Conservation (phyloP, 2,113 vertebrate genomes). For the Nanger granti region DNA sequence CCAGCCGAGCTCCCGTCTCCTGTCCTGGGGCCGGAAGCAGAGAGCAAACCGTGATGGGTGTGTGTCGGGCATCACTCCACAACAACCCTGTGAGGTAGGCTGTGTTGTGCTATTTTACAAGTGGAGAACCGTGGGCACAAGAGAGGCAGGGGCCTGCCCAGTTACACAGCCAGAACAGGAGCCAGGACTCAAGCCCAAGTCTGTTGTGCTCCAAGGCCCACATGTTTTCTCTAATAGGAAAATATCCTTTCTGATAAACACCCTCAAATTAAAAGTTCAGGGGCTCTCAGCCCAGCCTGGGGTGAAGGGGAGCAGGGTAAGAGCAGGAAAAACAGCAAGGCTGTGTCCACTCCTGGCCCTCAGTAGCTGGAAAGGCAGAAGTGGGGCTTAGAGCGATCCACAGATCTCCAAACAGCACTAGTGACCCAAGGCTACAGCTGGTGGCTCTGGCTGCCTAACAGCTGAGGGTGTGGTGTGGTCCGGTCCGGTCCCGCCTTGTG, state of each 20-base stretch:
- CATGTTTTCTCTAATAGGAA: not conserved
- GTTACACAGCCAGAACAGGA: not conserved
- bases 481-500: constrained; percentile 38
- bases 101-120: constrained; percentile 45
- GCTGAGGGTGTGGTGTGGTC: not conserved
- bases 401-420: not conserved
- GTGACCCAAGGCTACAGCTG: not conserved
- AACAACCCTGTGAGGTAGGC: constrained; percentile 59
- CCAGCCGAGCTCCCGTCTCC: not conserved
- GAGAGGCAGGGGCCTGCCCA: not conserved
- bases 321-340: not conserved
- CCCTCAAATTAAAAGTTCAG: not conserved
- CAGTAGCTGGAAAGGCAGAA: not conserved
- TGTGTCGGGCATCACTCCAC: not conserved
- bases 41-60: not conserved
- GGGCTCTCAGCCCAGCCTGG: not conserved
- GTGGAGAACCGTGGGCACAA: not conserved
- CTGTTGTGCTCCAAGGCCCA: not conserved
- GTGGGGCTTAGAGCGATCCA: not conserved
- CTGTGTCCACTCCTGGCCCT: too few species aligned
- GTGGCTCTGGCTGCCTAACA: constrained; percentile 36
- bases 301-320: not conserved
- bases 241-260: not conserved
- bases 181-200: not conserved
- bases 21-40: not conserved